Evolutionary conservation across 1,140 invertebrate genomes (phyloP).

Genomic region (Diuraphis noxia): DNA sequence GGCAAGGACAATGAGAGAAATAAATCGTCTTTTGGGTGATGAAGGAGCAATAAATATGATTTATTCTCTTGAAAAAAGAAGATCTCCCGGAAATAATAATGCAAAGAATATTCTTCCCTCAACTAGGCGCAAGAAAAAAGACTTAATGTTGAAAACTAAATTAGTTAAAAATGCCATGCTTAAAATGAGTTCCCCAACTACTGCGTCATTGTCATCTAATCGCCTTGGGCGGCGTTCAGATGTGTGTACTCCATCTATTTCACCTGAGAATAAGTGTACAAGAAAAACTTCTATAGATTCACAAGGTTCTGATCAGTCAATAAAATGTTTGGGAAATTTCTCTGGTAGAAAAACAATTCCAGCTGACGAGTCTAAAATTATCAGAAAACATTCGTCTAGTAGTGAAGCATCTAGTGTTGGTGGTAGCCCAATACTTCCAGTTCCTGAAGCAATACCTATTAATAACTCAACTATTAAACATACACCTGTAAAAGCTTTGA

Average conservation of each 20-base stretch:
- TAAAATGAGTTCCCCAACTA: slow-evolving; percentile 59
- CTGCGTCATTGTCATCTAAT: not conserved
- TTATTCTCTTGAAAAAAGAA: slow-evolving; percentile 70
- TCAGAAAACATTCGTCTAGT: slow-evolving; percentile 74
- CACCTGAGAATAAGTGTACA: slow-evolving; percentile 27
- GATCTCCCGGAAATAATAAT: slow-evolving; percentile 54
- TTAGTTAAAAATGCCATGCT: slow-evolving; percentile 66
- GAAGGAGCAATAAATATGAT: slow-evolving; percentile 84
- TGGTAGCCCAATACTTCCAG: slow-evolving; percentile 61
- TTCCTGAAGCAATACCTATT: slow-evolving; percentile 26
- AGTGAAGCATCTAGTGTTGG: slow-evolving; percentile 77
- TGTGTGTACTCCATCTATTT: slow-evolving; percentile 30
- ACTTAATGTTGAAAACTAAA: slow-evolving; percentile 59
- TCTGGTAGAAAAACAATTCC: slow-evolving; percentile 58
- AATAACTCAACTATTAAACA: not conserved
- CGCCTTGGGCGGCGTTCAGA: slow-evolving; percentile 22
- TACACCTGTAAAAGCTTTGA: slow-evolving; percentile 23
- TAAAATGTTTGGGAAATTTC: slow-evolving; percentile 24
- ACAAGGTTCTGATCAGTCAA: slow-evolving; percentile 48
- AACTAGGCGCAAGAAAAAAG: slow-evolving; percentile 58
- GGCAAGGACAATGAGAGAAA: slow-evolving; percentile 65
- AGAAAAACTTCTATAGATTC: slow-evolving; percentile 57
- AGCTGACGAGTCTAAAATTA: slow-evolving; percentile 77
- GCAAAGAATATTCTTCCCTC: slow-evolving; percentile 58
- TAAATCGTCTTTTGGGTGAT: slow-evolving; percentile 77